Conservation (phyloP, 2,113 vertebrate species). For the Antigone vipio region DNA sequence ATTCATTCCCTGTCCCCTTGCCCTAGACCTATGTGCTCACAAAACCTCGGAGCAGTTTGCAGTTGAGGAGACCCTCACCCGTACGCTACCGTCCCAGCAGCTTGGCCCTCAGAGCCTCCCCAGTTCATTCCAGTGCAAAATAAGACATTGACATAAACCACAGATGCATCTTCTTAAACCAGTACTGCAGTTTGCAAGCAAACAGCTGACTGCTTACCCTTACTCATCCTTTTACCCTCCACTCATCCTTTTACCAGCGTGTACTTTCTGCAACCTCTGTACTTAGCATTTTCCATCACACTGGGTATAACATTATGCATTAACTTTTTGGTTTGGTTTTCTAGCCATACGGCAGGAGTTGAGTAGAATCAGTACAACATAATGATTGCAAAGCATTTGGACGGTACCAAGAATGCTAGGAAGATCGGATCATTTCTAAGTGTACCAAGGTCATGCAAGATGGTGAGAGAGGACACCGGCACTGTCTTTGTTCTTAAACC, state of each 20-base stretch:
- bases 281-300: background rate
- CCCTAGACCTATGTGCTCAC: background rate
- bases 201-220: constrained; percentile 58
- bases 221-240: constrained; percentile 45
- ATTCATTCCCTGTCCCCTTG: background rate
- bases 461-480: constrained; percentile 68
- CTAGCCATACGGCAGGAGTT: constrained; percentile 97
- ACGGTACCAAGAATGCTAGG: constrained; percentile 63
- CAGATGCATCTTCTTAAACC: background rate
- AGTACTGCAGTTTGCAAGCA: constrained; percentile 53
- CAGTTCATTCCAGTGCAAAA: constrained; percentile 40
- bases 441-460: constrained; percentile 67
- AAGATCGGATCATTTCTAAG: constrained; percentile 67
- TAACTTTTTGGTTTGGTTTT: constrained; percentile 52
- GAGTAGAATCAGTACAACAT: constrained; percentile 92
- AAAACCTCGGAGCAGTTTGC: background rate
- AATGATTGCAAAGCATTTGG: constrained; percentile 68
- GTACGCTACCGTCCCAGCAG: background rate
- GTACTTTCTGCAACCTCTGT: background rate
- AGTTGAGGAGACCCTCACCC: background rate
- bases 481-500: constrained; percentile 79
- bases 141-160: background rate
- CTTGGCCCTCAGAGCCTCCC: constrained; percentile 47
- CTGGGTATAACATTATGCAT: background rate
- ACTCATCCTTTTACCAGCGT: constrained; percentile 27